Percentiles rank a stretch among this genome's conserved stretches.
Conservation (phyloP, 2,797 vertebrate species). For the Paramormyrops hopkinsi region DNA sequence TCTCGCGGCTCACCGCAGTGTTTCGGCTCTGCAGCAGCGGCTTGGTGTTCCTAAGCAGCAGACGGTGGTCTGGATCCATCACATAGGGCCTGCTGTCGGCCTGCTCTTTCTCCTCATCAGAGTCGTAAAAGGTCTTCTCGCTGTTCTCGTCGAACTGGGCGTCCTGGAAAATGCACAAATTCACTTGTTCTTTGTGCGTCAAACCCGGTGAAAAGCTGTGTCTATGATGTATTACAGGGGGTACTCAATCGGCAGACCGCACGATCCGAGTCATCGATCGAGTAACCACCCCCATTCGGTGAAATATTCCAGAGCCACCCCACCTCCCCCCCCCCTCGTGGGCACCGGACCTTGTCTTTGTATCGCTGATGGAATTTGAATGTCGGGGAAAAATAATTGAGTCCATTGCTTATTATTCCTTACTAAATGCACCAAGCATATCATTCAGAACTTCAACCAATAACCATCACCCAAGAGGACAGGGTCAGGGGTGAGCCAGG, state of each 20-base stretch:
- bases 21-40: slow-evolving; percentile 93
- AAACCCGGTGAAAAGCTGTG: not conserved
- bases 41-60: slow-evolving; percentile 87
- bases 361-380: not conserved
- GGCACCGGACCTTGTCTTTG: not conserved
- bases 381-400: not conserved
- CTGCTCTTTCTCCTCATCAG: slow-evolving; percentile 73
- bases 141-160: slow-evolving; percentile 65
- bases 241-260: not conserved
- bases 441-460: not conserved
- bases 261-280: not conserved
- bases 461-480: not conserved
- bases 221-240: not conserved
- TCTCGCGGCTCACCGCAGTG: slow-evolving; percentile 74
- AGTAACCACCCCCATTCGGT: not conserved
- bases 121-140: slow-evolving; percentile 81
- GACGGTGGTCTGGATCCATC: slow-evolving; percentile 93
- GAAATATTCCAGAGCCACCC: not conserved
- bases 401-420: not conserved
- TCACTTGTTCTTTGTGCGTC: not conserved
- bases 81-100: slow-evolving; percentile 57
- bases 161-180: slow-evolving; percentile 53
- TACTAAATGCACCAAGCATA: not conserved
- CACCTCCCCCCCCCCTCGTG: not conserved
- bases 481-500: not conserved